Base-by-base conservation (phyloP, 1,140 invertebrate genomes). In the Tetranychus cinnabarinus region DNA sequence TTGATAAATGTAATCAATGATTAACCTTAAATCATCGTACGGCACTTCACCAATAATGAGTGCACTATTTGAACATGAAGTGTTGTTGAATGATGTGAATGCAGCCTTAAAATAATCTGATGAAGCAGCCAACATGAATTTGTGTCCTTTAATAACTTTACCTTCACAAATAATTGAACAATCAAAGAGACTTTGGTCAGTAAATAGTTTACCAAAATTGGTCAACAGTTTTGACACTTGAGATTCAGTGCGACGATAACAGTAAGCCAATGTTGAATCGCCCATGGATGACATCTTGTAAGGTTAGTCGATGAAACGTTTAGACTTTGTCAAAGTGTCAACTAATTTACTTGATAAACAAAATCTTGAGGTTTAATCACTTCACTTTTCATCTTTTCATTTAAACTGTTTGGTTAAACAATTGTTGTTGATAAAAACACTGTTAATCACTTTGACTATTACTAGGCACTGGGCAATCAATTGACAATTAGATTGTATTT, bases 1-100 rank as follows among this genome's bases (percentile, higher is more conserved):
- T 68, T 84, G 79, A 74, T 91, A 92, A 85, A 91, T 90, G 68
- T 90, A 90, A 71, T 88, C 85, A 79, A 90, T 83, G 81, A 91
- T 86, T 62, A 85, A 84, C 74, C 86, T 82, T 64, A 91, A 72
- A 76, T 89, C 85, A 73, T 83, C 81, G 75, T 85, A 90, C 72
- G 85, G 86, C 8, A 91, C 84, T 79, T 89, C 86, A 76, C 87
- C 87, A 66, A 89, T 76, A 73, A 89, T 42, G 6, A 60, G 15
- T 7, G 59, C 59, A 15, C 46, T 60, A 54, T 50, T 60, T 34
- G 13, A n/a, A 52, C 59, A 52, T 2, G 46, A 42, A 42, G 5
- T 42, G 39, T 42, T 42, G 39, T 42, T 42, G n/a, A 60, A 54
- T 36, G 59, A 60, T 23, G 12, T 60, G 34, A 60, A 60, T 8